Evolutionary conservation across 2,888 invertebrate species (phyloP).

Genomic region (Diogma glabrata): DNA sequence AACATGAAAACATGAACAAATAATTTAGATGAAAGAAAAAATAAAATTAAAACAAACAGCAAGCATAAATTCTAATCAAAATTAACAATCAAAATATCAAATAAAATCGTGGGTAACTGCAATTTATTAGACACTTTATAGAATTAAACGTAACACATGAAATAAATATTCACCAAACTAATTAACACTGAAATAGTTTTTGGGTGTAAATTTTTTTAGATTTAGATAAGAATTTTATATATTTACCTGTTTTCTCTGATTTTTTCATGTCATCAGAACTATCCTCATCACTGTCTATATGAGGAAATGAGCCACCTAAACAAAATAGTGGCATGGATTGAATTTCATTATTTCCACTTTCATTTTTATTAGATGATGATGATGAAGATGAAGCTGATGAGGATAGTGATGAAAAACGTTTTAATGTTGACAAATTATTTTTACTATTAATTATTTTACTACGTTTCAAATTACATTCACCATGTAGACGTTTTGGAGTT

Average conservation of each 20-base stretch:
- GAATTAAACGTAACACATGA: no score
- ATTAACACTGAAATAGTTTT: no score
- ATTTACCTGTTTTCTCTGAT: conserved; percentile 18
- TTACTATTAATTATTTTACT: conserved; percentile 36
- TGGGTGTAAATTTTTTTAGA: no score
- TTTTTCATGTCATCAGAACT: conserved; percentile 39
- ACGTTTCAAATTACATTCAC: conserved; percentile 35
- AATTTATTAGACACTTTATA: no score
- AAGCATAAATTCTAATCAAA: no score
- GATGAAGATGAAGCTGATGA: conserved; percentile 1
- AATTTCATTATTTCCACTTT: conserved; percentile 7
- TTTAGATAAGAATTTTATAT: no score
- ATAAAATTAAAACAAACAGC: no score
- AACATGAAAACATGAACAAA: no score
- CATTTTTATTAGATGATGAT: background rate
- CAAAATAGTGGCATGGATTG: conserved; percentile 46
- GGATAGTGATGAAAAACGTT: conserved; percentile 26
- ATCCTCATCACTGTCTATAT: conserved; percentile 62
- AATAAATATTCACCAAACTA: no score
- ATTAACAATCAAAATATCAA: no score
- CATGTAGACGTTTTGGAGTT: conserved; percentile 34
- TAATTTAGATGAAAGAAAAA: no score
- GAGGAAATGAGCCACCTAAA: conserved; percentile 54
- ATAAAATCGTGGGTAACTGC: no score
- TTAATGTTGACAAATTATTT: conserved; percentile 26